A percentile compares a stretch with the other conserved stretches of the same genome.
Conservation (phyloP, 2,888 invertebrate species). For the Eurytoma adleriae region DNA sequence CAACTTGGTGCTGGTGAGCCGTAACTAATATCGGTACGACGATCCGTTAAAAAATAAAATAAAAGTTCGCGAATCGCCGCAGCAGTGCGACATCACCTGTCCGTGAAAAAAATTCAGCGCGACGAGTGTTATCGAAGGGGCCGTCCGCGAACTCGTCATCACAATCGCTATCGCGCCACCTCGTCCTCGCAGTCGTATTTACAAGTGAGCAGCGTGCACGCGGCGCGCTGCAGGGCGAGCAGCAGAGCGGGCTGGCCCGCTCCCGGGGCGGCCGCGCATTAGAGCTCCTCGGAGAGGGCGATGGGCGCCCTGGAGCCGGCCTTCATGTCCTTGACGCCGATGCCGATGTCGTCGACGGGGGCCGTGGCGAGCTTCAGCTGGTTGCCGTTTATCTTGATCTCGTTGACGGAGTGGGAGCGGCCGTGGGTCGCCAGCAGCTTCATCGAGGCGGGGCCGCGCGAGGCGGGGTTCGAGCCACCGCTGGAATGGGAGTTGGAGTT, state of each 20-base stretch:
- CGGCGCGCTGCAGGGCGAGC: slow-evolving; percentile 17
- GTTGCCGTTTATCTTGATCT: slow-evolving; percentile 86
- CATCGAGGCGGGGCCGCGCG: neutral
- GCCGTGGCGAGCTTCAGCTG: slow-evolving; percentile 83
- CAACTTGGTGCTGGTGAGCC: neutral
- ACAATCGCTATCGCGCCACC: slow-evolving; percentile 24
- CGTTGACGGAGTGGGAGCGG: slow-evolving; percentile 85
- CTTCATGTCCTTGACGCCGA: slow-evolving; percentile 73
- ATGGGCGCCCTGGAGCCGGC: slow-evolving; percentile 72
- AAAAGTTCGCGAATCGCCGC: slow-evolving; percentile 25
- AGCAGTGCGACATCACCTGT: slow-evolving; percentile 50
- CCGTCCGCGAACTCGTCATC: slow-evolving; percentile 45
- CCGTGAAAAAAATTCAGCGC: neutral
- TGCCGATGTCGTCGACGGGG: slow-evolving; percentile 79
- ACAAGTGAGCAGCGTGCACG: slow-evolving; percentile 46
- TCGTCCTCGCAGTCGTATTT: slow-evolving; percentile 33
- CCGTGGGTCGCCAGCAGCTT: slow-evolving; percentile 80
- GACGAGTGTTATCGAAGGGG: neutral
- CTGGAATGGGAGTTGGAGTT: slow-evolving; percentile 60
- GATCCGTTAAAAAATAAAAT: neutral
- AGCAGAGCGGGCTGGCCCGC: slow-evolving; percentile 36
- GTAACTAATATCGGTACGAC: slow-evolving; percentile 5
- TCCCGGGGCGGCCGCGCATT: slow-evolving; percentile 47
- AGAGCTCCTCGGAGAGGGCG: slow-evolving; percentile 72
- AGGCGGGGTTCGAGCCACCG: slow-evolving; percentile 50